A percentile compares a stretch with the other conserved stretches of the same genome.
Conservation (phyloP, 2,888 invertebrate genomes). For the Tinea semifulvella region DNA sequence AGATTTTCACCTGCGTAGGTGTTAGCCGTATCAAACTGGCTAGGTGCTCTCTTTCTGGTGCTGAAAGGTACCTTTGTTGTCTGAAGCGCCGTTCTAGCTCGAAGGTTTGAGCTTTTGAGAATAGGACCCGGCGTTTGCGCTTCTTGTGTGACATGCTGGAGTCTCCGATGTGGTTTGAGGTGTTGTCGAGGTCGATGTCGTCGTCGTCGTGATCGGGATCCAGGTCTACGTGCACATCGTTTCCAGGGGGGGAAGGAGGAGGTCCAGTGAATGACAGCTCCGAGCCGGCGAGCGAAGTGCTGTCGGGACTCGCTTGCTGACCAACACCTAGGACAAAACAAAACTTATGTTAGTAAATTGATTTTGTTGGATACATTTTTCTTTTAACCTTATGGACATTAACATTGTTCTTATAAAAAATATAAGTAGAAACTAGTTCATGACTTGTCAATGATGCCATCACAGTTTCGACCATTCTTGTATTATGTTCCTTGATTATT, state of each 20-base stretch:
- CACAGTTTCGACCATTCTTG: too few relatives aligned
- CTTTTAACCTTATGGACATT: too few relatives aligned
- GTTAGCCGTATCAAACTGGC: constrained; percentile 94
- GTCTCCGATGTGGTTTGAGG: constrained; percentile 38
- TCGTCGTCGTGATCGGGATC: constrained; percentile 68
- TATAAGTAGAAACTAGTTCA: too few relatives aligned
- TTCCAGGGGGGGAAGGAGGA: constrained; percentile 42
- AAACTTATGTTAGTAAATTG: too few relatives aligned
- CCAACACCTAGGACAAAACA: constrained; percentile 58
- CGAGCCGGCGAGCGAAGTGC: constrained; percentile 88
- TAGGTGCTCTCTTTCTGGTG: constrained; percentile 96
- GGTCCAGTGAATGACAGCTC: constrained; percentile 70
- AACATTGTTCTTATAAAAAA: neutral
- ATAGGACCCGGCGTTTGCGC: constrained; percentile 94
- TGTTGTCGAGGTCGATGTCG: constrained; percentile 60
- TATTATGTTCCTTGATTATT: too few relatives aligned
- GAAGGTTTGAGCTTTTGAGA: constrained; percentile 97
- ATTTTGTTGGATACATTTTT: too few relatives aligned
- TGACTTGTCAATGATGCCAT: too few relatives aligned
- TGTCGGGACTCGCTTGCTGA: constrained; percentile 84
- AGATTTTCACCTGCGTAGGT: constrained; percentile 98
- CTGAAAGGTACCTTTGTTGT: constrained; percentile 95
- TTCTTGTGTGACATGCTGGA: constrained; percentile 77
- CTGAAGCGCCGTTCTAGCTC: constrained; percentile 94
- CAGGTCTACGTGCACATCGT: constrained; percentile 46